Percentiles rank a stretch among this genome's conserved stretches.
These are phyloP conservation scores for Cathartes aura DNA, from an alignment of 2,113 vertebrate genomes.

Conservation along the genomic window DNA sequence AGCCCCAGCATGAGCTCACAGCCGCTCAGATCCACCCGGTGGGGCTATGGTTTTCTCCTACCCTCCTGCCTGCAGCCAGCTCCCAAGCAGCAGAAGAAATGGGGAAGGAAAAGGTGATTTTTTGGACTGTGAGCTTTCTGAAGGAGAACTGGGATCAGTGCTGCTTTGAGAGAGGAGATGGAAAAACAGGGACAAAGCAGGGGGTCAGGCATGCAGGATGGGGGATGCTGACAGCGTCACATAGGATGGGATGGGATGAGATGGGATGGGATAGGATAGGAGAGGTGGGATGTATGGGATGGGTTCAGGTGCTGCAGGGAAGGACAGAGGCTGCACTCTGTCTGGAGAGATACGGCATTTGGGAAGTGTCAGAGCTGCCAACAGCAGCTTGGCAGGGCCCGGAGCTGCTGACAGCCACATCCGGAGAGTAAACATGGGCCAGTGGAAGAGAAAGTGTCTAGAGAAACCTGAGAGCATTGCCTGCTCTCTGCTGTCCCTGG, in stretches of 20 bases:
- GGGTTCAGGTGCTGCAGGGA: not conserved
- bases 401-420: not conserved
- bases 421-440: rapidly evolving
- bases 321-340: not conserved
- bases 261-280: not conserved
- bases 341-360: not conserved
- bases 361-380: not conserved
- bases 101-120: not conserved
- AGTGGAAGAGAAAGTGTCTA: not conserved
- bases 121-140: not conserved
- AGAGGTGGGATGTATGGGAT: not conserved
- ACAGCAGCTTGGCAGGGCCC: not conserved
- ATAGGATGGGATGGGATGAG: not conserved
- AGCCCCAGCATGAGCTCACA: not conserved
- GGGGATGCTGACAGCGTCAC: rapidly evolving
- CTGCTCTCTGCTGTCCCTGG: not conserved
- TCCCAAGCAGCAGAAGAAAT: not conserved
- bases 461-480: not conserved
- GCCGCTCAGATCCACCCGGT: not conserved
- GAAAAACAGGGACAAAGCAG: not conserved
- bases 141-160: not conserved
- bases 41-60: not conserved
- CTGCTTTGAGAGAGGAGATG: not conserved
- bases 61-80: not conserved
- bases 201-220: not conserved